A percentile compares a stretch with the other conserved stretches of the same genome.
These are phyloP conservation scores for Camptogramma bilineatum DNA, from an alignment of 2,888 invertebrate species.

Conservation along the genomic window DNA sequence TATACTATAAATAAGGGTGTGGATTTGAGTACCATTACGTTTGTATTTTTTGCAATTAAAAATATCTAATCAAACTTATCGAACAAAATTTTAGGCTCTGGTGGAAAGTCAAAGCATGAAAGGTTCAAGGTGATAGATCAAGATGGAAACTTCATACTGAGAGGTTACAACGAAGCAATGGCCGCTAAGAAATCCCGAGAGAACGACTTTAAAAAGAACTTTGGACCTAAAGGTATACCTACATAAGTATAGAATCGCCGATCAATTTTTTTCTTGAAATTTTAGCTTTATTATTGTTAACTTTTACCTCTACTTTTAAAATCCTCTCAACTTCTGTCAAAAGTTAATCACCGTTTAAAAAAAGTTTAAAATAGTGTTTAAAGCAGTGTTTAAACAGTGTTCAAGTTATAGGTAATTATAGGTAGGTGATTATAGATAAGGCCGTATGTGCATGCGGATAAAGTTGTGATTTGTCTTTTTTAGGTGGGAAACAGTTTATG, in stretches of 20 bases:
- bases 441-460: not conserved
- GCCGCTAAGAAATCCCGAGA: slow-evolving; percentile 80
- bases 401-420: too few relatives aligned
- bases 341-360: too few relatives aligned
- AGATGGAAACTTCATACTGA: slow-evolving; percentile 89
- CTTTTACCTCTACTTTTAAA: too few relatives aligned
- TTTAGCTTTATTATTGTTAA: not conserved
- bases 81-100: slow-evolving; percentile 72
- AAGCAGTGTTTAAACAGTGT: too few relatives aligned
- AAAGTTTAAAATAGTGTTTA: too few relatives aligned
- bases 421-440: too few relatives aligned
- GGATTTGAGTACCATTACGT: too few relatives aligned
- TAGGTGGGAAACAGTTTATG: slow-evolving; percentile 71
- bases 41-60: too few relatives aligned
- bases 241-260: not conserved
- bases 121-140: slow-evolving; percentile 92
- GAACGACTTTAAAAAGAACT: slow-evolving; percentile 77
- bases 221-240: slow-evolving; percentile 74
- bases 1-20: too few relatives aligned
- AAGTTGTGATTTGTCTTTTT: slow-evolving; percentile 17
- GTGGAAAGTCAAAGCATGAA: slow-evolving; percentile 91
- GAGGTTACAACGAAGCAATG: slow-evolving; percentile 87
- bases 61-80: not conserved
- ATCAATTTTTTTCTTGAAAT: not conserved
- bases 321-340: too few relatives aligned